A percentile compares a stretch with the other conserved stretches of the same genome.
phyloP scores from a whole-genome alignment of 2,888 invertebrate species.

The Drosophila rubida region DNA sequence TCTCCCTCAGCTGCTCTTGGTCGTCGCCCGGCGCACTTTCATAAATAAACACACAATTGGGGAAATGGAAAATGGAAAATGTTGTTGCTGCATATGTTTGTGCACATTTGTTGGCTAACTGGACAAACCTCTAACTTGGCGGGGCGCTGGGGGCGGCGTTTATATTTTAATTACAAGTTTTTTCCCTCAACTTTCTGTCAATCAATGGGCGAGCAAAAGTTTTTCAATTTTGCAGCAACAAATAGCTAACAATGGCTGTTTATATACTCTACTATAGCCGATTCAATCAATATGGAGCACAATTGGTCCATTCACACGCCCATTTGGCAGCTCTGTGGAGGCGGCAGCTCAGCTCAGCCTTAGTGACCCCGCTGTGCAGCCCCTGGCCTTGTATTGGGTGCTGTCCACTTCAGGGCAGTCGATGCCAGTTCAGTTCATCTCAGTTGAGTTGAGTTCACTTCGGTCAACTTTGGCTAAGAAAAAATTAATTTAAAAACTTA shows the following conservation, averaged over 20 bases:
- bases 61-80: conserved; percentile 21
- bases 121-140: neutral
- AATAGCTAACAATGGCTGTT: conserved; percentile 74
- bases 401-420: conserved; percentile 4
- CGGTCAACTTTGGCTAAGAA: conserved; percentile 67
- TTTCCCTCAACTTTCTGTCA: conserved; percentile 49
- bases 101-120: neutral
- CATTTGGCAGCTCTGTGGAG: conserved; percentile 54
- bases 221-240: conserved; percentile 76
- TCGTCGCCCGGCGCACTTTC: conserved; percentile 43
- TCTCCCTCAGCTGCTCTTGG: conserved; percentile 9
- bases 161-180: conserved; percentile 71
- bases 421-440: conserved; percentile 14
- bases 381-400: conserved; percentile 2
- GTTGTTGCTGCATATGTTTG: neutral
- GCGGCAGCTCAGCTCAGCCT: neutral
- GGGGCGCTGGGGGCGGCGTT: conserved; percentile 17
- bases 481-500: conserved; percentile 80
- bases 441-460: conserved; percentile 53
- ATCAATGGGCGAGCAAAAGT: conserved; percentile 63
- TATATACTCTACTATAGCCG: conserved; percentile 42
- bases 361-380: neutral
- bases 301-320: conserved; percentile 78
- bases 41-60: conserved; percentile 64
- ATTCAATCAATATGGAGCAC: conserved; percentile 76